A percentile compares a stretch with the other conserved stretches of the same genome.
Conservation (phyloP, 2,797 vertebrate genomes). For the Platyrinchus mystaceus region DNA sequence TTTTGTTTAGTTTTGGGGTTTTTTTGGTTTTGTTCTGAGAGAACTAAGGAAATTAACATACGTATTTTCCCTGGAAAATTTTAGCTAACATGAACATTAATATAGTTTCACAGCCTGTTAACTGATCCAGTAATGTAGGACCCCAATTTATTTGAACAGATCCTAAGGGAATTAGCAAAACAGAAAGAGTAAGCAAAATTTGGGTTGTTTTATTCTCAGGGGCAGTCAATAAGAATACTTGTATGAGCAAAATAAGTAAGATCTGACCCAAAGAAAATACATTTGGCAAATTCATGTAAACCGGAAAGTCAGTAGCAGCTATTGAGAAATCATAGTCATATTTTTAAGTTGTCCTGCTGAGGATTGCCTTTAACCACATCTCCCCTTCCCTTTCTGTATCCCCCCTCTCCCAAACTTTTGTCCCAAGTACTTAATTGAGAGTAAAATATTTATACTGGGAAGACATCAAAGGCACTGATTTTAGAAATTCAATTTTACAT, state of each 20-base stretch:
- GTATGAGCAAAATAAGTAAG: neutral
- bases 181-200: constrained; percentile 18
- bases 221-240: neutral
- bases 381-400: constrained; percentile 6
- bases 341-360: constrained; percentile 34
- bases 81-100: neutral
- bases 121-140: neutral
- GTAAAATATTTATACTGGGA: constrained; percentile 68
- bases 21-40: neutral
- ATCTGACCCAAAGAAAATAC: constrained; percentile 34
- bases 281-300: constrained; percentile 51
- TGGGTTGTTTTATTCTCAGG: neutral
- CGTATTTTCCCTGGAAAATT: neutral
- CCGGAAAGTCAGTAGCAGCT: constrained; percentile 59
- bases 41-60: neutral
- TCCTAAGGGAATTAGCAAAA: constrained; percentile 16
- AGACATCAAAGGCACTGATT: constrained; percentile 65
- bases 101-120: neutral
- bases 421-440: constrained; percentile 51
- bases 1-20: too few relatives aligned
- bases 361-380: constrained; percentile 47
- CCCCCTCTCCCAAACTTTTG: constrained; percentile 31
- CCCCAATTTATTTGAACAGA: constrained; percentile 11
- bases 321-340: constrained; percentile 59
- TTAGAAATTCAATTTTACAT: constrained; percentile 68